phyloP scores from a whole-genome alignment of 1,140 invertebrate genomes.

The Homarus americanus region DNA sequence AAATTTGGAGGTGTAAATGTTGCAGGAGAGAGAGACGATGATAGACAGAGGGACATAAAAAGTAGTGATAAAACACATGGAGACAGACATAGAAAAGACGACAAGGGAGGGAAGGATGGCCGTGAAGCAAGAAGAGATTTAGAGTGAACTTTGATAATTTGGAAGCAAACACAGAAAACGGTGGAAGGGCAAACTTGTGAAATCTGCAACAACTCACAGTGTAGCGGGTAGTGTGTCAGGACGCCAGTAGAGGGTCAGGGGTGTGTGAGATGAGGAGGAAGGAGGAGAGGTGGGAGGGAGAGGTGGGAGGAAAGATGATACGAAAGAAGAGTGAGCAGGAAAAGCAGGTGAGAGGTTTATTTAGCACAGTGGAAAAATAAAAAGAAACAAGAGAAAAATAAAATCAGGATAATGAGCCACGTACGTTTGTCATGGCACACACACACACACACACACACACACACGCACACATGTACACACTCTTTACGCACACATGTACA shows the following conservation, averaged over 20 bases:
- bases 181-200: not conserved
- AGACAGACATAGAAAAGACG: too few relatives aligned
- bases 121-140: not conserved
- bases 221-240: not conserved
- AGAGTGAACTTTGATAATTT: not conserved
- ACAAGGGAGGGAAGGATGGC: too few relatives aligned
- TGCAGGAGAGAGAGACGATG: not conserved
- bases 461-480: constrained; percentile 1
- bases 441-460: constrained; percentile 16
- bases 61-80: too few relatives aligned
- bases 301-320: too few relatives aligned
- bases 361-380: not conserved
- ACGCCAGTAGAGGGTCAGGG: not conserved
- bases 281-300: too few relatives aligned
- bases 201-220: not conserved
- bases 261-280: not conserved
- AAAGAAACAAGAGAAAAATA: not conserved
- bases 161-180: not conserved
- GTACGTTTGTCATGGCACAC: not conserved
- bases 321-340: not conserved
- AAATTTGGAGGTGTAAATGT: too few relatives aligned
- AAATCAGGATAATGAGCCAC: not conserved
- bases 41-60: too few relatives aligned
- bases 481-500: not conserved
- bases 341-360: not conserved